A percentile compares a stretch with the other conserved stretches of the same genome.
Conservation (phyloP, 2,888 invertebrate species). For the Ametastegia equiseti region DNA sequence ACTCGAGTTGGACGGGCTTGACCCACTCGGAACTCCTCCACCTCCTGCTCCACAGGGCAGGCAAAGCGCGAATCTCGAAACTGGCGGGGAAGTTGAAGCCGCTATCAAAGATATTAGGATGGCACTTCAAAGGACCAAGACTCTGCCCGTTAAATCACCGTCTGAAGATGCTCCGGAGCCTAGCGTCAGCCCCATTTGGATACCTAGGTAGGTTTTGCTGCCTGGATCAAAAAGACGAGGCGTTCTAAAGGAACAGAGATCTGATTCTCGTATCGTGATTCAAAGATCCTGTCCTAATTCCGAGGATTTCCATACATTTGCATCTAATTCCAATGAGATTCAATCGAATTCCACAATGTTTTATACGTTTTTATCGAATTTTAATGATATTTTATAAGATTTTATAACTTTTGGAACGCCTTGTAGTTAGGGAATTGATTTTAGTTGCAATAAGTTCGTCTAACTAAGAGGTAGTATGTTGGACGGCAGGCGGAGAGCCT, state of each 20-base stretch:
- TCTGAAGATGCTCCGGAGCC: conserved; percentile 76
- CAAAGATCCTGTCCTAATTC: too few species aligned
- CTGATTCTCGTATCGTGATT: too few species aligned
- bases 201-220: conserved; percentile 80
- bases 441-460: conserved; percentile 64
- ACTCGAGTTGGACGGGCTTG: conserved; percentile 85
- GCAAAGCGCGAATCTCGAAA: conserved; percentile 66
- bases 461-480: conserved; percentile 75
- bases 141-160: conserved; percentile 79
- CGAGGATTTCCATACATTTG: too few species aligned
- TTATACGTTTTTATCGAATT: too few species aligned
- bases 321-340: too few species aligned
- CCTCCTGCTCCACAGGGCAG: conserved; percentile 73
- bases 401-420: conserved; percentile 12
- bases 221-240: background rate
- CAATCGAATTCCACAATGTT: background rate
- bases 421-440: background rate
- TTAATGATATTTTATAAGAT: too few species aligned
- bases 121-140: conserved; percentile 85
- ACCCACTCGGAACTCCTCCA: conserved; percentile 79
- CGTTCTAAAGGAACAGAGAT: conserved; percentile 57
- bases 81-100: conserved; percentile 78
- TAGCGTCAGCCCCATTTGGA: conserved; percentile 83
- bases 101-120: conserved; percentile 91
- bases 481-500: conserved; percentile 73